phyloP scores from a whole-genome alignment of 92 coral and sea anemone species.

The Phenganax marumi region DNA sequence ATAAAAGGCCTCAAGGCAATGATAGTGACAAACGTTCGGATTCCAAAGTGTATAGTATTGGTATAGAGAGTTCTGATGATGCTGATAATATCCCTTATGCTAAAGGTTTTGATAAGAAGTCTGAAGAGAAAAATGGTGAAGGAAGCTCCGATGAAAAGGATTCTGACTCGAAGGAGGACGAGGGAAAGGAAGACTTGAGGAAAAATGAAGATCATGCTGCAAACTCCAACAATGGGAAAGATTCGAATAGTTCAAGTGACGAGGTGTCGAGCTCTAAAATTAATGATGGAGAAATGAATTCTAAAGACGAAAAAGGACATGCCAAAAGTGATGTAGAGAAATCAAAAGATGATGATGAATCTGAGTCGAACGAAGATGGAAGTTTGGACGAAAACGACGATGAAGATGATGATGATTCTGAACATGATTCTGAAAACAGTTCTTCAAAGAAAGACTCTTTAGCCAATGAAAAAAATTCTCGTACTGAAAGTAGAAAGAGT shows the following conservation, averaged over 20 bases:
- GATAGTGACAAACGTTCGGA: conserved; percentile 36
- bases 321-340: neutral
- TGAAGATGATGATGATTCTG: neutral
- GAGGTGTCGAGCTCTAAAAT: neutral
- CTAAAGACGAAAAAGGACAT: neutral
- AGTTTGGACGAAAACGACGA: neutral
- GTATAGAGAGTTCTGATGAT: neutral
- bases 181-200: neutral
- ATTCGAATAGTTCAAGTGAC: conserved; percentile 20
- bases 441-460: neutral
- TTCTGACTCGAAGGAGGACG: conserved; percentile 13
- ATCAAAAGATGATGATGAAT: neutral
- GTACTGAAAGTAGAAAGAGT: neutral
- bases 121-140: neutral
- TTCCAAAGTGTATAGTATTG: conserved; percentile 2
- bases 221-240: conserved; percentile 45
- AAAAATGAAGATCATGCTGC: neutral
- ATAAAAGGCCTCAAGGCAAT: conserved; percentile 37
- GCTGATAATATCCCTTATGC: neutral
- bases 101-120: too few relatives aligned
- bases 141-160: conserved; percentile 15
- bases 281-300: neutral
- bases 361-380: neutral
- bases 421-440: neutral
- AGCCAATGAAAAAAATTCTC: neutral